Conservation (phyloP, 2,888 invertebrate genomes). For the Dorcus parallelipipedus region DNA sequence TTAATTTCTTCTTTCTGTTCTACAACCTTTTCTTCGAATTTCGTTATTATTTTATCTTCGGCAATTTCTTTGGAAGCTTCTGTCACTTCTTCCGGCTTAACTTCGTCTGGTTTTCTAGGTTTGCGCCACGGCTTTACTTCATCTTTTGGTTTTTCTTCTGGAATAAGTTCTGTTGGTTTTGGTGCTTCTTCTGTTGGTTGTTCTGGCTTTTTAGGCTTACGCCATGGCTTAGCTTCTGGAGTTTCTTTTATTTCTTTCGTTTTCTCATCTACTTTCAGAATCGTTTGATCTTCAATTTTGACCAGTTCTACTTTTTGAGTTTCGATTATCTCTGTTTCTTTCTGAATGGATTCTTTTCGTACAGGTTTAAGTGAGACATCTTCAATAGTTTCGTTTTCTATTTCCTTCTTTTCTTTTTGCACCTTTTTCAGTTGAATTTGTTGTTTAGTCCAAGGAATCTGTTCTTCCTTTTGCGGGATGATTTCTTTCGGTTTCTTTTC, state of each 20-base stretch:
- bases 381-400: conserved; percentile 5
- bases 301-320: conserved; percentile 26
- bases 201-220: conserved; percentile 36
- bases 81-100: conserved; percentile 31
- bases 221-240: conserved; percentile 10
- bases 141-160: conserved; percentile 21
- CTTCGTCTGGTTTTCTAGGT: conserved; percentile 21
- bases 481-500: conserved; percentile 14
- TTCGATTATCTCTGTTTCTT: conserved; percentile 45
- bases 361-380: neutral
- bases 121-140: conserved; percentile 21
- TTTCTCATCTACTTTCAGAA: conserved; percentile 39
- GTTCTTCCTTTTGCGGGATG: neutral
- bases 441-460: conserved; percentile 54
- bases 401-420: conserved; percentile 1
- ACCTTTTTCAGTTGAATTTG: conserved; percentile 7
- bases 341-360: neutral
- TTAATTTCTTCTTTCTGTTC: conserved; percentile 31
- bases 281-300: conserved; percentile 23
- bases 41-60: conserved; percentile 40
- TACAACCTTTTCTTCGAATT: conserved; percentile 29
- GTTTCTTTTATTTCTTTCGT: conserved; percentile 14
- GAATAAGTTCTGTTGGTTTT: conserved; percentile 28
- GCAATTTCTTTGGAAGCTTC: conserved; percentile 37
- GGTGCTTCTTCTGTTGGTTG: conserved; percentile 24